These are phyloP conservation scores for Chionodraco myersi DNA, from an alignment of 2,113 vertebrate species.

Conservation along the genomic window DNA sequence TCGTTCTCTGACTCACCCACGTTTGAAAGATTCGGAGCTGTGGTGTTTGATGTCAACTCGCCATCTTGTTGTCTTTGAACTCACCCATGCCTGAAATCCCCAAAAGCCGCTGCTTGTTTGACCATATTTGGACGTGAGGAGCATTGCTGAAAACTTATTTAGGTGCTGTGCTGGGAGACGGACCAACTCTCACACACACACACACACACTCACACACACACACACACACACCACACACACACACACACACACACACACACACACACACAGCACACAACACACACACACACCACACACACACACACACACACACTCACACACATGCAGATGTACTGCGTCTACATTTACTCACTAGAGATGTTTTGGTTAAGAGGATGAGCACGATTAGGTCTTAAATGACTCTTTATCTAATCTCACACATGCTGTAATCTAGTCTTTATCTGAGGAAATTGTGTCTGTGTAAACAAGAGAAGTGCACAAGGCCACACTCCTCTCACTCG, in stretches of 20 bases:
- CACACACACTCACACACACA: background rate
- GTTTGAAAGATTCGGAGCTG: slow-evolving; percentile 47
- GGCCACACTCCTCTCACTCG: slow-evolving; percentile 67
- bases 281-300: background rate
- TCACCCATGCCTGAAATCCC: slow-evolving; percentile 40
- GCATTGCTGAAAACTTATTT: slow-evolving; percentile 59
- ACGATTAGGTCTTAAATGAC: slow-evolving; percentile 64
- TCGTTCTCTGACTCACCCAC: slow-evolving; percentile 66
- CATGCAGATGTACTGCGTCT: slow-evolving; percentile 15
- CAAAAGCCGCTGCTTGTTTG: slow-evolving; percentile 50
- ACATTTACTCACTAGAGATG: slow-evolving; percentile 32
- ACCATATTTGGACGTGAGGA: slow-evolving; percentile 57
- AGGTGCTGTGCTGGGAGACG: slow-evolving; percentile 53
- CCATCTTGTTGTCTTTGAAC: slow-evolving; percentile 60
- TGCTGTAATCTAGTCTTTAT: slow-evolving; percentile 63
- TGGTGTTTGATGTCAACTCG: slow-evolving; percentile 67
- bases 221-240: background rate
- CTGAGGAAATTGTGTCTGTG: slow-evolving; percentile 52
- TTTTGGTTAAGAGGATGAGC: slow-evolving; percentile 57
- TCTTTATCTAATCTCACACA: slow-evolving; percentile 70
- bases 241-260: background rate
- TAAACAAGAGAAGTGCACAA: slow-evolving; percentile 62
- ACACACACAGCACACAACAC: background rate
- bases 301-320: background rate
- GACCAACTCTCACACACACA: slow-evolving; percentile 27